Conservation (phyloP, 2,797 vertebrate species). For the Numenius phaeopus region DNA sequence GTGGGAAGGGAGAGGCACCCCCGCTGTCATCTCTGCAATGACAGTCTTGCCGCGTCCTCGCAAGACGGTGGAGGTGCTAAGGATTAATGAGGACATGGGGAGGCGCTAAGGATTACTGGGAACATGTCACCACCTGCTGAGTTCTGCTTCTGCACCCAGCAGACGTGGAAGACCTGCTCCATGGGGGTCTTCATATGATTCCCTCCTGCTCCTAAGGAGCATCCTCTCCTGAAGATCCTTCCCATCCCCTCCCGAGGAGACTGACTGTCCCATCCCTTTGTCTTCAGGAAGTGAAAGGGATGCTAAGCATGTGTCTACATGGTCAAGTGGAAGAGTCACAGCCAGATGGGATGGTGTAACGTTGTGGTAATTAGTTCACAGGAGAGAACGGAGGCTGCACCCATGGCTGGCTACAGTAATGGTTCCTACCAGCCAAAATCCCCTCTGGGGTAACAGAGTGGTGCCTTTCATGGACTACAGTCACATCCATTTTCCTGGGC, state of each 20-base stretch:
- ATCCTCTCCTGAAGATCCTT: not conserved
- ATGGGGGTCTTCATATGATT: not conserved
- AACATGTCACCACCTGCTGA: not conserved
- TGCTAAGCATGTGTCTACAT: rapidly evolving
- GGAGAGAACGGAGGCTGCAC: not conserved
- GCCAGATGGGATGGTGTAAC: not conserved
- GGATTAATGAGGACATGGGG: not conserved
- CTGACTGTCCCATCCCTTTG: not conserved
- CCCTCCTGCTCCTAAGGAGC: not conserved
- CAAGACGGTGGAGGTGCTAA: not conserved
- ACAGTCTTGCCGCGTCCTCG: not conserved
- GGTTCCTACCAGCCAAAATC: not conserved
- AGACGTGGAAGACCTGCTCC: not conserved
- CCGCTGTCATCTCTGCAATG: rapidly evolving
- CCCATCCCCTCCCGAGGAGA: not conserved
- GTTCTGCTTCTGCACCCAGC: not conserved
- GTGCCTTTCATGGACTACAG: no score
- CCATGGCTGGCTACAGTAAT: rapidly evolving
- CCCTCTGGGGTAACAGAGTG: not conserved
- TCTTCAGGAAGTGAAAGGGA: not conserved
- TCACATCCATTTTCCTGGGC: not conserved
- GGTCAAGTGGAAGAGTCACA: not conserved
- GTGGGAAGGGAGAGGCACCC: not conserved
- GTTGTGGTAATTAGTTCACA: not conserved
- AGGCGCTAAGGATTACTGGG: not conserved